Evolutionary conservation across 2,797 vertebrate species (phyloP).

Genomic region (Micropoecilia bifurca): DNA sequence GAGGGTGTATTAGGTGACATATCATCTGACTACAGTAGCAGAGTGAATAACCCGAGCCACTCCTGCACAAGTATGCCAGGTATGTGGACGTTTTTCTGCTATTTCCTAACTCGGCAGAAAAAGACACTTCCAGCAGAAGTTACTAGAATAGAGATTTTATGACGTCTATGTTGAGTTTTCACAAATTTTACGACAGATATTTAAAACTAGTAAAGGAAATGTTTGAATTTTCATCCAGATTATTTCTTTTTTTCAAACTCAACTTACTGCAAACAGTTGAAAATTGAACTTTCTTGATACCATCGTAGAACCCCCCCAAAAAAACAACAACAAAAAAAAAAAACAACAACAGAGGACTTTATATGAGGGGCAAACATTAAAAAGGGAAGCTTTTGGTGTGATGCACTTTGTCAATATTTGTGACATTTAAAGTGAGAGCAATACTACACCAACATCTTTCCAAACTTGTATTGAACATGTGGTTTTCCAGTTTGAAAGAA

Average conservation of each 20-base stretch:
- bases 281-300: neutral
- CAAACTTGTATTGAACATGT: neutral
- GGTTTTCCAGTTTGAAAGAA: neutral
- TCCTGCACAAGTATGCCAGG: slow-evolving; percentile 1
- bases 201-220: neutral
- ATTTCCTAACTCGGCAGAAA: neutral
- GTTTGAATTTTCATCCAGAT: neutral
- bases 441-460: neutral
- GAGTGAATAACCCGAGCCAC: neutral
- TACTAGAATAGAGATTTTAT: neutral
- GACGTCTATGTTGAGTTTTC: neutral
- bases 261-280: neutral
- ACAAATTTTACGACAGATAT: neutral
- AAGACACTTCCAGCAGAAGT: neutral
- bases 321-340: neutral
- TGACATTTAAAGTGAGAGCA: neutral
- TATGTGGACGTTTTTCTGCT: neutral
- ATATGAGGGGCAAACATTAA: neutral
- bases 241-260: neutral
- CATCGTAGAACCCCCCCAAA: neutral
- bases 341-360: too few species aligned
- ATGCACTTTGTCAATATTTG: neutral
- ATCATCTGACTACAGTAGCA: neutral
- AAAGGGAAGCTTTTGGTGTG: neutral
- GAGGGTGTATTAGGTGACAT: neutral